A percentile compares a stretch with the other conserved stretches of the same genome.
Conservation (phyloP, 2,113 vertebrate species). For the Sceloporus tristichus region DNA sequence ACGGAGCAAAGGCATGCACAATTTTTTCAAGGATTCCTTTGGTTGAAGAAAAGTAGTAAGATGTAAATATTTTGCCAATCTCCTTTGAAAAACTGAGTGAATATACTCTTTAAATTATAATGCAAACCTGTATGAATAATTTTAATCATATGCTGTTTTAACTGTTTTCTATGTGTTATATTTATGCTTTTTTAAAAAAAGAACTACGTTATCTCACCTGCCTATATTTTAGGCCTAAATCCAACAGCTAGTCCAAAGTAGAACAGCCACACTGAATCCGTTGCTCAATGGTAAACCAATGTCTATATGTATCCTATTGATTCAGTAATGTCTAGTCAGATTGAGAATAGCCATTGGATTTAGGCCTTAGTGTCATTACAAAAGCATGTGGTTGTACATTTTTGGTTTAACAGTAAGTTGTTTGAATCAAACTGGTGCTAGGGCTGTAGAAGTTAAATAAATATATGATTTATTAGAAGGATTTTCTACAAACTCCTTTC, state of each 20-base stretch:
- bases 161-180: constrained; percentile 82
- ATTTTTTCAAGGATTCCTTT: constrained; percentile 80
- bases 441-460: constrained; percentile 66
- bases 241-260: no score
- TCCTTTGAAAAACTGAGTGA: constrained; percentile 71
- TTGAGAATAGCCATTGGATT: no score
- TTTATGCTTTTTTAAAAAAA: constrained; percentile 51
- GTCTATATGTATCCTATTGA: no score
- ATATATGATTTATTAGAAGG: constrained; percentile 44
- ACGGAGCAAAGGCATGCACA: constrained; percentile 72
- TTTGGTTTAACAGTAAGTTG: constrained; percentile 66
- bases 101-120: constrained; percentile 76
- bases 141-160: constrained; percentile 83
- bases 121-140: constrained; percentile 78
- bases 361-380: constrained; percentile 70
- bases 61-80: constrained; percentile 83
- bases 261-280: no score
- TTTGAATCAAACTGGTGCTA: constrained; percentile 74
- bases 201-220: constrained; percentile 60
- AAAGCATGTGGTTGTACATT: constrained; percentile 71
- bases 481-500: constrained; percentile 54
- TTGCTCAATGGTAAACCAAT: no score
- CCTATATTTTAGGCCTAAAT: constrained; percentile 42
- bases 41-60: constrained; percentile 78
- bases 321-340: no score